Conservation (phyloP, 2,113 vertebrate genomes). For the Corydoras sp. region DNA sequence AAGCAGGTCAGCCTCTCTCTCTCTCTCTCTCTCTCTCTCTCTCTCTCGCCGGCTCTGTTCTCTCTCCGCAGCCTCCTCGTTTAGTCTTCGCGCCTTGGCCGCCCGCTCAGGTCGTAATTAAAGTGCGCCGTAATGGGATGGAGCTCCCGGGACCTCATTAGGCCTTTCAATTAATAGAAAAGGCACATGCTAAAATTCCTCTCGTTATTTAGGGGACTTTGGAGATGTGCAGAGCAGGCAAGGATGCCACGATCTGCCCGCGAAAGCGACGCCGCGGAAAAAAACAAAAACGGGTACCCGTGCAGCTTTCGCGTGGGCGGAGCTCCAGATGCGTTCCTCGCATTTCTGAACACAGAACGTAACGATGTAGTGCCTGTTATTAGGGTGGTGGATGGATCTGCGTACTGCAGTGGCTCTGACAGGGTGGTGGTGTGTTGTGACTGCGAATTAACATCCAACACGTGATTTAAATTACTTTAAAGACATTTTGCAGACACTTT, state of each 20-base stretch:
- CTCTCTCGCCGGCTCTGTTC: conserved; percentile 39
- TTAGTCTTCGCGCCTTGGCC: conserved; percentile 67
- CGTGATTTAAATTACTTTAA: no score
- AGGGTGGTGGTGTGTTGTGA: no score
- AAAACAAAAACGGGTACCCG: no score
- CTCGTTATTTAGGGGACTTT: conserved; percentile 61
- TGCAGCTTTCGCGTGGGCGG: neutral
- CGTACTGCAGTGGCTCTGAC: no score
- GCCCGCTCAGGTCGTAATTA: conserved; percentile 64
- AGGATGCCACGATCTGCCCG: conserved; percentile 52
- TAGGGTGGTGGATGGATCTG: no score
- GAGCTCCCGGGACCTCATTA: conserved; percentile 76
- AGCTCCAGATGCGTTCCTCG: no score
- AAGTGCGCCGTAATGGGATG: conserved; percentile 69
- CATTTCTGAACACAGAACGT: no score
- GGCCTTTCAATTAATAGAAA: conserved; percentile 74
- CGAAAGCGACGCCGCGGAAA: conserved; percentile 28
- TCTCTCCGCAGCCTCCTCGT: conserved; percentile 33
- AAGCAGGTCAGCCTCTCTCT: conserved; percentile 61
- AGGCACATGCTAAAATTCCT: conserved; percentile 64
- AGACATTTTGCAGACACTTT: no score
- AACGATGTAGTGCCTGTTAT: no score
- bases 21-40: conserved; percentile 44
- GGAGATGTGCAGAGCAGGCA: conserved; percentile 59
- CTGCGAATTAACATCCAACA: no score